Evolutionary conservation across 2,888 invertebrate species (phyloP).

Genomic region (Chrysotoxum bicinctum): DNA sequence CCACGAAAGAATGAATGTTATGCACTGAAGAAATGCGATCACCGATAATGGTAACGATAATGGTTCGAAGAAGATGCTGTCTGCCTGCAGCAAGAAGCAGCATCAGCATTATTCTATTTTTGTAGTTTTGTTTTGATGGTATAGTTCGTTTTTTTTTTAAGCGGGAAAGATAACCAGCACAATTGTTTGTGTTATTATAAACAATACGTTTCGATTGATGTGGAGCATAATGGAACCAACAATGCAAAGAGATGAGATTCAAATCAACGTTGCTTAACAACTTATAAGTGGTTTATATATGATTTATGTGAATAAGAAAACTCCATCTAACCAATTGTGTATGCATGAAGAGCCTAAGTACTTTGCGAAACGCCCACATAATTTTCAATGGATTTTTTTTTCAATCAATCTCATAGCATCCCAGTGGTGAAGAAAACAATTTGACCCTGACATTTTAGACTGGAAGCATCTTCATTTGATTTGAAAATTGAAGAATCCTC

Average conservation of each 20-base stretch:
- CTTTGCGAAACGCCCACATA: constrained; percentile 49
- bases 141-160: constrained; percentile 28
- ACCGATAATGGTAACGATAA: constrained; percentile 18
- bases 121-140: constrained; percentile 57
- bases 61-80: constrained; percentile 47
- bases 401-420: constrained; percentile 13
- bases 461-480: constrained; percentile 47
- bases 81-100: constrained; percentile 10
- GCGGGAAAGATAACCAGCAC: constrained; percentile 37
- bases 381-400: background rate
- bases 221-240: constrained; percentile 13
- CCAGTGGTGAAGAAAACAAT: constrained; percentile 13
- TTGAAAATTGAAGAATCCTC: constrained; percentile 21
- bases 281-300: background rate
- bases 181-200: background rate
- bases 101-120: constrained; percentile 43
- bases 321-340: constrained; percentile 8
- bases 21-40: constrained; percentile 38
- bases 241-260: constrained; percentile 6
- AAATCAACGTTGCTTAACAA: constrained; percentile 30
- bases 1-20: constrained; percentile 21
- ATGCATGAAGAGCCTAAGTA: constrained; percentile 8
- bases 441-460: constrained; percentile 59
- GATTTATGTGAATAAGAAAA: background rate
- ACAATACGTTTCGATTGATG: constrained; percentile 5